Base-by-base conservation (phyloP, 2,888 invertebrate genomes). In the Chirona hameri region DNA sequence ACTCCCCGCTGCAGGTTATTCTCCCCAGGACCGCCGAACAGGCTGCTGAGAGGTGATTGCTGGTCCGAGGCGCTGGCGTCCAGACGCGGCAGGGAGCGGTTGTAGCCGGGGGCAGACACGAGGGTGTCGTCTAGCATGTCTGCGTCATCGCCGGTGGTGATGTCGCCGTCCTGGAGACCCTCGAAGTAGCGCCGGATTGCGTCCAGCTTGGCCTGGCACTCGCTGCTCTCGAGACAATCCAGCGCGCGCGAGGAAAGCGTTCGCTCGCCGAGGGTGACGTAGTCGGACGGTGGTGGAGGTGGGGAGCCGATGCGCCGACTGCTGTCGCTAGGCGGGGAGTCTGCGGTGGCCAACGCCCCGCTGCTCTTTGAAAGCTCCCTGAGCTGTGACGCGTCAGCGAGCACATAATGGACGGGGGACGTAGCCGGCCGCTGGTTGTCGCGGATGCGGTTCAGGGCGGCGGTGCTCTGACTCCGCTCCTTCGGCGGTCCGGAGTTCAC, bases 31-130 rank as follows among this genome's bases (percentile, higher is more conserved):
- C 12, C 65, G 65, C 39, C 1, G 27, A 27, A 76, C 10, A 46
- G 39, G 76, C 46, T 24, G 24, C 24, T 14, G 0, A 31, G 31
- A 5, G 72, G 24, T 15, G 39, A 46, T 5, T 18, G 72, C 31
- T 1, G 27, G 69, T 21, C 72, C 15, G 52, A 52, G 39, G 21
- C 39, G 76, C 10, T 18, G 46, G 39, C 65, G 46, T 46, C 76
- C 39, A 76, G 76, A 21, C 24, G 24, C 76, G 76, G 76, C 76
- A 76, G 39, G 21, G 76, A 76, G 46, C 76, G 76, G 46, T 21
- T 46, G 76, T 12, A n/a, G 65, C 65, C n/a, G 52, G 21, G 24
- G 46, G 24, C 76, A 24, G 31, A 0, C 31, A 24, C 39, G 39
- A 31, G 31, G 29, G 31, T 39, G 14, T 39, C 27, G 21, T 24